Base-by-base conservation (phyloP, 2,113 vertebrate species). In the Phocoena sinus region DNA sequence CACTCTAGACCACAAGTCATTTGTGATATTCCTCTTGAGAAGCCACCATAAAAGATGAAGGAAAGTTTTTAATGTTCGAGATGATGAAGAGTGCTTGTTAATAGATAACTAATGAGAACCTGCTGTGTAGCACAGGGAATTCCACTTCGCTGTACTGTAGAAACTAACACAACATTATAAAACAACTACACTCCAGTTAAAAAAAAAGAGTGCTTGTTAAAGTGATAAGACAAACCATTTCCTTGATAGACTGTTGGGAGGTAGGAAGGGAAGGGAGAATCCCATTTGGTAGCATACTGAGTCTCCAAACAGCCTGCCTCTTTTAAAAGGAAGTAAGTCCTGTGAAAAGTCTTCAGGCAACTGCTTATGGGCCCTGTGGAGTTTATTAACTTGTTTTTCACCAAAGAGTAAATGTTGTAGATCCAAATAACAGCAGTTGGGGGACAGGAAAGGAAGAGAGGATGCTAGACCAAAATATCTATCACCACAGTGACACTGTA, bases 311-410 rank as follows among this genome's bases (percentile, higher is more conserved):
- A 97, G 84, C 67, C 85, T 97, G 84, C n/a, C 62, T 98, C 93
- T 96, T 95, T 53, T 87, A 65, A 91, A 60, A 96, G 83, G 74
- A 91, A 98, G 86, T 62, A 23, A 94, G 77, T 90, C 95, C 31
- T 2, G 1, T 50, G 84, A 74, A 95, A 97, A 86, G 79, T 95
- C 96, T 97, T 95, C 89, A 98, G 96, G 96, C 96, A 96, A 95
- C 76, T 95, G 68, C 94, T 97, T 96, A 94, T 97, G 96, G 89
- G 90, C 93, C 95, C 94, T 62, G 67, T 92, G 91, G 93, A 97
- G 92, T 97, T 97, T 95, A 98, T 97, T 97, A 97, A 97, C 91
- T 97, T 98, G 97, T 91, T 98, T 98, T 98, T 92, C 77, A 94
- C 88, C 79, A 92, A 84, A 95, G 93, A 97, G 38, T 77, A 96